phyloP scores from a whole-genome alignment of 2,113 vertebrate genomes.

The Isurus oxyrinchus region DNA sequence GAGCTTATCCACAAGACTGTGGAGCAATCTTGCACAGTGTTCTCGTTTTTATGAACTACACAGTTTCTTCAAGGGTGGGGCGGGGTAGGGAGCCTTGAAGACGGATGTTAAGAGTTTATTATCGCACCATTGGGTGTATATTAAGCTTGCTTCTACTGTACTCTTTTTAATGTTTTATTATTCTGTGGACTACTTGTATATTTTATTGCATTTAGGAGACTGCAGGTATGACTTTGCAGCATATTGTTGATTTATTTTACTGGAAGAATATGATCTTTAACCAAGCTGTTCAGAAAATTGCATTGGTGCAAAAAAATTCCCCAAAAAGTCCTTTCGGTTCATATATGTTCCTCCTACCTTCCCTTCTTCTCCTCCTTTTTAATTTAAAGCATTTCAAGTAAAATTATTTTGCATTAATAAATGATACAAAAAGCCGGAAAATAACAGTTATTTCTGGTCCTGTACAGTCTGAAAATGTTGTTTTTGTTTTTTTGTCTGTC shows the following conservation, averaged over 20 bases:
- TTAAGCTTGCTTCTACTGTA: constrained; percentile 37
- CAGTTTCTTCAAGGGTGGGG: neutral
- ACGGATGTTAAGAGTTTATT: neutral
- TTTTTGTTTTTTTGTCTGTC: constrained; percentile 3
- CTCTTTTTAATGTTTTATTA: constrained; percentile 36
- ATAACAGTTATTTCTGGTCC: constrained; percentile 10
- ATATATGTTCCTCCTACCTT: neutral
- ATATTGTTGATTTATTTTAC: constrained; percentile 28
- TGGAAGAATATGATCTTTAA: constrained; percentile 33
- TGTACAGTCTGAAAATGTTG: constrained; percentile 16
- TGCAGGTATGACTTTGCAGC: constrained; percentile 25
- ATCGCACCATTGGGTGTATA: constrained; percentile 17
- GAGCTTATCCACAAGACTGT: neutral
- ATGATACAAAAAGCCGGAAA: constrained; percentile 5
- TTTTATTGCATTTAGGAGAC: constrained; percentile 36
- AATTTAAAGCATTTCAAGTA: constrained; percentile 37
- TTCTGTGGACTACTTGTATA: constrained; percentile 36
- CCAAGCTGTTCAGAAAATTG: constrained; percentile 29
- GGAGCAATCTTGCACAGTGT: constrained; percentile 30
- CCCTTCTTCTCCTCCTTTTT: neutral
- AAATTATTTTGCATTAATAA: constrained; percentile 38
- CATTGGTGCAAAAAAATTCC: neutral
- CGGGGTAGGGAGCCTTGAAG: neutral
- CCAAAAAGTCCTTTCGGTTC: neutral
- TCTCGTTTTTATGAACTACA: neutral